Conservation (phyloP, 2,888 invertebrate species). For the Boloria selene region DNA sequence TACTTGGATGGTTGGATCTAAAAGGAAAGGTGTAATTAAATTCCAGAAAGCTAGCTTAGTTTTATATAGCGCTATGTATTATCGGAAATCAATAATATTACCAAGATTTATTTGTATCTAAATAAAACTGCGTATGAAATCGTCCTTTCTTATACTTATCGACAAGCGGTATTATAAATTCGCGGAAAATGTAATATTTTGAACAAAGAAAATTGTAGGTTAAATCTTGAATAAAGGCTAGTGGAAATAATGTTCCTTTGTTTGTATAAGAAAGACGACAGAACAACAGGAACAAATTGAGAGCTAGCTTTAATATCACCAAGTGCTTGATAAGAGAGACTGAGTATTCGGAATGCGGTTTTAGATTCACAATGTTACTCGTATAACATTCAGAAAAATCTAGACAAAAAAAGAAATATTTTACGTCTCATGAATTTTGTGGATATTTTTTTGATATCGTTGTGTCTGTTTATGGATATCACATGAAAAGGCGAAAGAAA, state of each 20-base stretch:
- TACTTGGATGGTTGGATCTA: too few species aligned
- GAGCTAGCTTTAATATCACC: slow-evolving; percentile 23
- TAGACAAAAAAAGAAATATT: not conserved
- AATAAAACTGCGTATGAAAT: not conserved
- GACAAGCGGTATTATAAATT: slow-evolving; percentile 1
- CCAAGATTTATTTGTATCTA: not conserved
- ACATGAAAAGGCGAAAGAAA: too few species aligned
- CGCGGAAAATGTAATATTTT: slow-evolving; percentile 3
- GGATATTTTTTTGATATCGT: not conserved
- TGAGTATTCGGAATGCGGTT: slow-evolving; percentile 1
- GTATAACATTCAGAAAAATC: not conserved
- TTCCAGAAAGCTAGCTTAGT: too few species aligned
- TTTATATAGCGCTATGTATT: too few species aligned
- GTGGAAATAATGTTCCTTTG: slow-evolving; percentile 25
- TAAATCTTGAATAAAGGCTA: slow-evolving; percentile 19
- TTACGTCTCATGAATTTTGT: not conserved
- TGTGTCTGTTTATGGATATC: too few species aligned
- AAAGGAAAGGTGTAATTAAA: too few species aligned
- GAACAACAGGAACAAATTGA: slow-evolving; percentile 26
- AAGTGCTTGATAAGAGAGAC: slow-evolving; percentile 8
- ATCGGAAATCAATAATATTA: too few species aligned
- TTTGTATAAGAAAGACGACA: slow-evolving; percentile 24
- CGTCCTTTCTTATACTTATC: not conserved
- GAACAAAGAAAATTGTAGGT: slow-evolving; percentile 20
- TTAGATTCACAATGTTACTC: not conserved